Evolutionary conservation across 1,140 invertebrate species (phyloP), one percentile per base, ranked within the genome.

Genomic region (Zaprionus camerounensis): DNA sequence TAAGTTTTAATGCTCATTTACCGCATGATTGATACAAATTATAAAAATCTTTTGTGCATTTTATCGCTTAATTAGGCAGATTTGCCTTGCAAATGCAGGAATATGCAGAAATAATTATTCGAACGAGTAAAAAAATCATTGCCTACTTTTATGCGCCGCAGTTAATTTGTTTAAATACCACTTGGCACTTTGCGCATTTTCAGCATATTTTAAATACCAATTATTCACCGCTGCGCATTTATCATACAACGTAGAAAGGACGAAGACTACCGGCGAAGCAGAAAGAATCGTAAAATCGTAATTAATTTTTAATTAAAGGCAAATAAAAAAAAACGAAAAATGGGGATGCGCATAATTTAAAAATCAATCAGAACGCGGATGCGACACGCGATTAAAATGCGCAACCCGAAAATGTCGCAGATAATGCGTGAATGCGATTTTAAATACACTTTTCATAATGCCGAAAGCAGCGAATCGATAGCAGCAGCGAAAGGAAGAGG

Each of bases 281-380:
- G 36, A 74, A 58, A 69, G 58, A 80, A 55, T 78, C n/a, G 41
- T 46, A 17, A 46, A 46, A 46, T 46, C 73, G 84, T 87, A 87
- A 87, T 87, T 87, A 88, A 88, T 88, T 90, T 88, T 88, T 88
- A 84, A 87, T 87, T 82, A 88, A 87, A 87, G 84, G 81, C 84
- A 88, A 87, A 87, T 88, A 88, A 81, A 80, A 81, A 80, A 59
- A n/a, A 24, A 11, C 3, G n/a, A 26, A 49, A 20, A 34, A 34
- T 3, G 2, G 20, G 64, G 71, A 81, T 17, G 63, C 46, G 66
- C 31, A 75, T 65, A 71, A 75, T 75, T 80, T 75, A 63, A 75
- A 81, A 78, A 78, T 75, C 76, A 81, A 81, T 81, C 71, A 78
- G 41, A 55, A 56, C 53, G 11, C 20, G 31, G 31, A 34, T n/a